These are phyloP conservation scores for Xenentodon cancila DNA, from an alignment of 2,797 vertebrate genomes.

Conservation along the genomic window DNA sequence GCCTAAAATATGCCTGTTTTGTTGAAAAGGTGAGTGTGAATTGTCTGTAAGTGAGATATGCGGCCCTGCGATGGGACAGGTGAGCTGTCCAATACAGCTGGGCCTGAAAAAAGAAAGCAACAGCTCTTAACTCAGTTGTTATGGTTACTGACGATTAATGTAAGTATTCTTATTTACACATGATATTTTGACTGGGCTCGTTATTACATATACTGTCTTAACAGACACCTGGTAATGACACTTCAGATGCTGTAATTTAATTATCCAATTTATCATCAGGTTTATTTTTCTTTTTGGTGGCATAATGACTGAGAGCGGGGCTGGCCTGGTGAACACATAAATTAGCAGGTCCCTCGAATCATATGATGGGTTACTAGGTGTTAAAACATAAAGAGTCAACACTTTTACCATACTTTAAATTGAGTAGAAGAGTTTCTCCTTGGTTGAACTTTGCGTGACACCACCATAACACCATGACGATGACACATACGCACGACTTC, in stretches of 20 bases:
- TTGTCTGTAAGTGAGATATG: too few species aligned
- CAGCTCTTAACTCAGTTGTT: neutral
- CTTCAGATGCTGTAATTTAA: too few species aligned
- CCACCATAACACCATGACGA: slow-evolving; percentile 6
- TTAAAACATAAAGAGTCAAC: neutral
- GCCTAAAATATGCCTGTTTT: too few species aligned
- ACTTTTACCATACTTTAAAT: neutral
- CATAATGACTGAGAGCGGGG: neutral
- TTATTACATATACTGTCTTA: neutral
- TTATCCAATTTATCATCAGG: too few species aligned
- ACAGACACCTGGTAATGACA: neutral
- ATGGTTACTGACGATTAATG: neutral
- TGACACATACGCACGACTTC: slow-evolving; percentile 47
- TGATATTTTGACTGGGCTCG: neutral
- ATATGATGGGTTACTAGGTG: neutral
- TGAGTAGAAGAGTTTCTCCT: neutral
- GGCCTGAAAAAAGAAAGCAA: neutral
- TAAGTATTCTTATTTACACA: neutral
- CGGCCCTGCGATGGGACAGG: too few species aligned
- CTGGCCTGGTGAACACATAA: neutral
- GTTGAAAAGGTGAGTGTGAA: too few species aligned
- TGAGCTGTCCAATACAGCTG: too few species aligned
- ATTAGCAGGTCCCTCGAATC: neutral
- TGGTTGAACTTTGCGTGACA: neutral
- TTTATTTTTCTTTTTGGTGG: too few species aligned